Base-by-base conservation (phyloP, 1,140 invertebrate species). In the Elymnias hypermnestra region DNA sequence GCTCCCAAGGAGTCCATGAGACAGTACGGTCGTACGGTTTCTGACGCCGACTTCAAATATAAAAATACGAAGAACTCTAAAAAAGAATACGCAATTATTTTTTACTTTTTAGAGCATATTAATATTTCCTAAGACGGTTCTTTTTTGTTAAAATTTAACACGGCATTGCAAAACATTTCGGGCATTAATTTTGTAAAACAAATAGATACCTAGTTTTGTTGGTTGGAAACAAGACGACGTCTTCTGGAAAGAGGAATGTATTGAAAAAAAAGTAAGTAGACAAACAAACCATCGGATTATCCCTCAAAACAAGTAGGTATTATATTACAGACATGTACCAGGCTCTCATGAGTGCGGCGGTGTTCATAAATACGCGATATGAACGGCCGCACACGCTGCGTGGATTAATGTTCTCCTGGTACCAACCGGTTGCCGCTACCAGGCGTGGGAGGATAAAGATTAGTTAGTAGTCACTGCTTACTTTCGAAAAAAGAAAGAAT, bases 331-430 rank as follows among this genome's bases (percentile, higher is more conserved):
- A 14, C 31, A 15, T 42, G 19, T 37, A 43, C 40, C 39, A 18
- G 33, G 35, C 44, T 19, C 44, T 47, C 44, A 47, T 47, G 44
- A 38, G 36, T 26, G 48, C 40, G 48, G 53, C 49, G 63, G 72
- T 72, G 76, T 76, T 74, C 74, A 78, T 81, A 78, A 81, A 81
- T 78, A 81, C 73, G 60, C 59, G 55, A 64, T 69, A 72, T 71
- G 72, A 66, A 54, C 43, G 68, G 61, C 70, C 73, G 67, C 70
- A 76, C 75, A 74, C 71, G 55, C 63, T 58, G 72, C 19, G n/a
- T 57, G 56, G 64, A 70, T 75, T 72, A 66, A 75, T 77, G 65
- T 57, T 46, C 46, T 37, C 59, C 59, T 64, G 60, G 64, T 68
- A 57, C 53, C 50, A 46, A 68, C 72, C 67, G 67, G 67, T 68